Evolutionary conservation across 2,113 vertebrate species (phyloP), one percentile per base, ranked within the genome.

Genomic region (Anoura caudifer): DNA sequence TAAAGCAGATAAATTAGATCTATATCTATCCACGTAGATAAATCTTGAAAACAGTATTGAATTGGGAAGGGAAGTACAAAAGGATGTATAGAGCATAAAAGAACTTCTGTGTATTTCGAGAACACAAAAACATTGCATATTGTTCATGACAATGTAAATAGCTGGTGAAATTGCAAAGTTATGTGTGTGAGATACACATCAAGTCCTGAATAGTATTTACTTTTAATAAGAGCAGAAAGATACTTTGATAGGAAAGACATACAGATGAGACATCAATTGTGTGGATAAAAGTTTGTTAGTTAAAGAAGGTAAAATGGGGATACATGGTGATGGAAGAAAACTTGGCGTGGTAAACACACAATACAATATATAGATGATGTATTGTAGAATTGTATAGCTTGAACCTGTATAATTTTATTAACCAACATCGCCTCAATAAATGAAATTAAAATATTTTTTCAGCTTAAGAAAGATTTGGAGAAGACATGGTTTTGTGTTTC

Each of bases 1-100:
- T 81, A 94, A 94, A 94, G 43, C 19, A 15, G 41, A 94, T 63
- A n/a, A 52, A 43, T 94, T 81, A 94, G 33, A 50, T 81, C 19
- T 88, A 72, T 19, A 88, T 81, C 20, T 81, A 56, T 70, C 11
- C 20, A 81, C 54, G 43, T 73, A 52, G 10, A 50, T 52, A 94
- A 81, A 94, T 73, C n/a, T 52, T 73, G 20, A 41, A 94, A 88
- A 63, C 15, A 63, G 9, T 72, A 81, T 59, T 81, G n/a, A 81
- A n/a, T 9, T 8, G 13, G 52, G 7, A 7, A 26, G 15, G 36
- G 14, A 12, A 41, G 12, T 94, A 72, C 12, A 43, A 16, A 81
- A 33, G n/a, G 28, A 36, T 82, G 41, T 54, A 19, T 54, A 54
- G 3, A 87, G 52, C 72, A 26, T 88, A 24, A 73, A 94, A 75